phyloP scores from a whole-genome alignment of 2,797 vertebrate genomes.

The Acipenser ruthenus region DNA sequence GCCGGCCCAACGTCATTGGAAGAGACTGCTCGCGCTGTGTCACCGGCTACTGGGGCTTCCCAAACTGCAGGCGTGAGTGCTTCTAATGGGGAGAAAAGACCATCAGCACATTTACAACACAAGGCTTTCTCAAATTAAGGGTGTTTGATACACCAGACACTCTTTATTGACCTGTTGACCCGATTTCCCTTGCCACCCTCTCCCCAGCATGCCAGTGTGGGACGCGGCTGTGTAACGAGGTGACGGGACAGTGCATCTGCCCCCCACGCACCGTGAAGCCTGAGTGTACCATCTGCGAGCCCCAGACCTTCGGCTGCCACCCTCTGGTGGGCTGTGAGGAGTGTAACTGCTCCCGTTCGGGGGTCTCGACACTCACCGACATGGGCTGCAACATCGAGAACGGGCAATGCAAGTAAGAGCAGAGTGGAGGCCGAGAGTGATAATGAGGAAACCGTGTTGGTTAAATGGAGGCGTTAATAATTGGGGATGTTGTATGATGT shows the following conservation, averaged over 20 bases:
- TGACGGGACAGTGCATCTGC: slow-evolving; percentile 84
- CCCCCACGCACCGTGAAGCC: slow-evolving; percentile 79
- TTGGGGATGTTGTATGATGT: too few species aligned
- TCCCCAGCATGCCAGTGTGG: slow-evolving; percentile 79
- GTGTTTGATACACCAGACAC: background rate
- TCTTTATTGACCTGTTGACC: background rate
- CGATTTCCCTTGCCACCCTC: background rate
- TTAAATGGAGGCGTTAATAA: too few species aligned
- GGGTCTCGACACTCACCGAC: slow-evolving; percentile 57
- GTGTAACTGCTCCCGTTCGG: slow-evolving; percentile 81
- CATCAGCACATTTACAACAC: background rate
- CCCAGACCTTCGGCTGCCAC: slow-evolving; percentile 88
- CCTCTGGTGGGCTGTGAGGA: slow-evolving; percentile 86
- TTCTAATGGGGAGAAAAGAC: background rate
- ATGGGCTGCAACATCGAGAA: slow-evolving; percentile 70
- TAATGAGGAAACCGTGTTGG: too few species aligned
- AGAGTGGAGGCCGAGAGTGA: too few species aligned
- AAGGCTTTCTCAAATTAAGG: too few species aligned
- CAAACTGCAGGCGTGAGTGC: slow-evolving; percentile 84
- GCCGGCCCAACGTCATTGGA: slow-evolving; percentile 79
- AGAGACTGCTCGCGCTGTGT: slow-evolving; percentile 86
- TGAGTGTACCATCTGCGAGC: slow-evolving; percentile 76
- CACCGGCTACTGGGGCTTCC: slow-evolving; percentile 90
- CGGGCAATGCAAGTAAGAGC: slow-evolving; percentile 82
- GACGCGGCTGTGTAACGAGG: slow-evolving; percentile 73